Evolutionary conservation across 2,113 vertebrate genomes (phyloP), one percentile per base, ranked within the genome.

Genomic region (Macquaria australasica): DNA sequence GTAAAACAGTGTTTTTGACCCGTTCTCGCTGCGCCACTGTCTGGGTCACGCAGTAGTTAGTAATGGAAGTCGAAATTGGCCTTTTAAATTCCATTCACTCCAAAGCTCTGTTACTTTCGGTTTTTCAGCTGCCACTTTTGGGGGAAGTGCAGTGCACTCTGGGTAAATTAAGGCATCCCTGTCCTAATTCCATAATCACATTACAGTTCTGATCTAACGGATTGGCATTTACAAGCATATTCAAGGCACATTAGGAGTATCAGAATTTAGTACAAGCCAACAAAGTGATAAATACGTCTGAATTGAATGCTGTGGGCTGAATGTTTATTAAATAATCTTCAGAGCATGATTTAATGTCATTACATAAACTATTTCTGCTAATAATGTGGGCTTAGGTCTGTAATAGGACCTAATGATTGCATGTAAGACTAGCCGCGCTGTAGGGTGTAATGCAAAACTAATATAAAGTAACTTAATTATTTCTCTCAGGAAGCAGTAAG

Each of bases 1-100:
- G n/a, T 81, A 59, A 80, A 87, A 53, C 86, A 66, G 50, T 76
- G 89, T 84, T 69, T 88, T 83, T 90, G 89, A 91, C 87, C 92
- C 45, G 79, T 59, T 90, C 89, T 89, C 66, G 23, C 82, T 43
- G 70, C 15, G 20, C 14, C 79, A 18, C 72, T 60, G 89, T 92
- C 91, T 91, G 77, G 83, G 89, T 90, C 90, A 85, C 45, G 0
- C 77, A 18, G 77, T 34, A 23, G 71, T 77, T 64, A 68, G 87
- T 28, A 51, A 79, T 75, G 62, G 83, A 82, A 75, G 63, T 70
- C 4, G 6, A 81, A 91, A 89, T 69, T 68, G 83, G 67, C 41
- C 66, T 64, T 77, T 81, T 76, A 23, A 37, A 68, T 77, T 71
- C 55, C 39, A 25, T 70, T 73, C 43, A 55, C 55, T 71, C 45